Evolutionary conservation across 2,797 vertebrate genomes (phyloP).

Genomic region (Triplophysa bombifrons): DNA sequence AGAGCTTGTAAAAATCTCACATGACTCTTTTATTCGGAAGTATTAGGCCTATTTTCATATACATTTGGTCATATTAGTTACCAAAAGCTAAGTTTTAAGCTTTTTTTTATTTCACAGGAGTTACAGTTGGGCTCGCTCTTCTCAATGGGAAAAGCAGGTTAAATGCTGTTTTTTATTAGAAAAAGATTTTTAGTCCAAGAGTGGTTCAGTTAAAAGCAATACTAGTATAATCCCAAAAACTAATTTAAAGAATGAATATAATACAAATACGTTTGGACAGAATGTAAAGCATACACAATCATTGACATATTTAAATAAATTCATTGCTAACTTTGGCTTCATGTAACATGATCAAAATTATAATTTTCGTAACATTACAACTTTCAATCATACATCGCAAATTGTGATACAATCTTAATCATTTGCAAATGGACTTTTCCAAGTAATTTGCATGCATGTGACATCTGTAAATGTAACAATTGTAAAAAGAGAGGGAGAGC

Average conservation of each 20-base stretch:
- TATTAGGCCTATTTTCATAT: background rate
- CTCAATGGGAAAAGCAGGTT: too few species aligned
- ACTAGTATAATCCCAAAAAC: too few species aligned
- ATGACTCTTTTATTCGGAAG: conserved; percentile 18
- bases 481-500: conserved; percentile 19
- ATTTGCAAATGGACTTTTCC: background rate
- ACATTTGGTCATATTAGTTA: background rate
- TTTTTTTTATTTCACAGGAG: background rate
- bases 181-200: too few species aligned
- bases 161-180: too few species aligned
- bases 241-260: too few species aligned
- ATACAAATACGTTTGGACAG: too few species aligned
- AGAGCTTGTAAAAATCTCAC: conserved; percentile 44
- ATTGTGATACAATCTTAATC: background rate
- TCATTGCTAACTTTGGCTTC: background rate
- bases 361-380: background rate
- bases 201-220: too few species aligned
- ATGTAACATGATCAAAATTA: background rate
- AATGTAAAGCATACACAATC: too few species aligned
- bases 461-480: conserved; percentile 4
- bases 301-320: too few species aligned
- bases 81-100: background rate
- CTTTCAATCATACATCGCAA: background rate
- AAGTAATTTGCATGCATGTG: conserved; percentile 6
- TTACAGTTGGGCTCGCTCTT: background rate